These are phyloP conservation scores for Sinotaia quadrata DNA, from an alignment of 2,888 invertebrate genomes.

Conservation along the genomic window DNA sequence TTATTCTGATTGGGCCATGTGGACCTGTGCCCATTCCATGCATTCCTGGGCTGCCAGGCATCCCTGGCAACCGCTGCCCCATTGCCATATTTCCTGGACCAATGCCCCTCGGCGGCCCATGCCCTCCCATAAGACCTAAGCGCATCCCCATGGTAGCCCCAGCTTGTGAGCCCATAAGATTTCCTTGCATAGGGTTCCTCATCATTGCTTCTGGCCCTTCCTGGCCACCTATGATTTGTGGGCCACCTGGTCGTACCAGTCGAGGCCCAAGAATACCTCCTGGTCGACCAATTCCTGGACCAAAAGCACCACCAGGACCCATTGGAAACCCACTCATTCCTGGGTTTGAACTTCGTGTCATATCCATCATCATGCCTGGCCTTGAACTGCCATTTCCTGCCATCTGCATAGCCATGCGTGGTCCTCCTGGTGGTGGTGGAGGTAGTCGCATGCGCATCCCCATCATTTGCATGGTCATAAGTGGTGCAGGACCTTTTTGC, in stretches of 20 bases:
- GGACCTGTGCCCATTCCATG: slow-evolving; percentile 22
- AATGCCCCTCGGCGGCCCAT: slow-evolving; percentile 14
- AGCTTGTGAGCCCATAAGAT: slow-evolving; percentile 39
- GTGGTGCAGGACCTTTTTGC: slow-evolving; percentile 4
- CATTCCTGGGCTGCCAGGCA: slow-evolving; percentile 27
- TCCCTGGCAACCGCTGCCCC: slow-evolving; percentile 26
- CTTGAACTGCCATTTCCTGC: slow-evolving; percentile 19
- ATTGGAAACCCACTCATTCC: slow-evolving; percentile 27
- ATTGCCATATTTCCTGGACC: slow-evolving; percentile 29
- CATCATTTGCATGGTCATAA: slow-evolving; percentile 28
- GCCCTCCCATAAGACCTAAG: slow-evolving; percentile 4
- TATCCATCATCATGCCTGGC: slow-evolving; percentile 28
- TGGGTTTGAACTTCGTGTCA: slow-evolving; percentile 23
- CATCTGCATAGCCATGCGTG: slow-evolving; percentile 23
- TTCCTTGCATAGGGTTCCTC: slow-evolving; percentile 38
- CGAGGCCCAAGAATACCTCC: slow-evolving; percentile 36
- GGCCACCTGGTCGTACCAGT: slow-evolving; percentile 25
- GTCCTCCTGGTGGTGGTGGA: slow-evolving; percentile 20
- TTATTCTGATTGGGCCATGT: slow-evolving; percentile 16
- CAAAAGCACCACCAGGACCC: slow-evolving; percentile 30
- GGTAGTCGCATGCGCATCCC: slow-evolving; percentile 18
- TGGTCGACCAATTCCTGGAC: slow-evolving; percentile 36
- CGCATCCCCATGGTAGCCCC: slow-evolving; percentile 4
- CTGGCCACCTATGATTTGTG: neutral
- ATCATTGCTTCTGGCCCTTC: slow-evolving; percentile 29